phyloP scores from a whole-genome alignment of 2,797 vertebrate genomes.

The Melopsittacus undulatus region DNA sequence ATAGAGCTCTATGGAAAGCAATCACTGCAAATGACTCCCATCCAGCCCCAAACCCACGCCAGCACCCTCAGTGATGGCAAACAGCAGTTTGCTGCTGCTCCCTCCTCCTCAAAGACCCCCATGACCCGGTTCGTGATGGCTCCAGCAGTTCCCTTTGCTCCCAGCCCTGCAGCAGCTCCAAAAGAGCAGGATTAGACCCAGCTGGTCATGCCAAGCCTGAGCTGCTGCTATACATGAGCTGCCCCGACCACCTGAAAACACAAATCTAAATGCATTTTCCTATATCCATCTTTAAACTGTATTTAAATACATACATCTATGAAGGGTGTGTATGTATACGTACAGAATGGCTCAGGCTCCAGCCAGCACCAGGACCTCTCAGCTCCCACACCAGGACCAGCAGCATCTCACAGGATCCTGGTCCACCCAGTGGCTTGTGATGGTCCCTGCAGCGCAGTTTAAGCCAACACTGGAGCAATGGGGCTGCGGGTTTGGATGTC shows the following conservation, averaged over 20 bases:
- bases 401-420: background rate
- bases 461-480: fast-evolving
- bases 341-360: background rate
- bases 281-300: background rate
- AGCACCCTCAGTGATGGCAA: background rate
- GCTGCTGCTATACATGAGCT: fast-evolving
- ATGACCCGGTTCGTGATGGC: fast-evolving
- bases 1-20: background rate
- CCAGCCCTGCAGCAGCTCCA: background rate
- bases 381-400: background rate
- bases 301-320: too few species aligned
- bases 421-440: background rate
- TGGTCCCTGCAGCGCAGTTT: background rate
- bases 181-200: background rate
- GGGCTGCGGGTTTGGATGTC: background rate
- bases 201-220: background rate
- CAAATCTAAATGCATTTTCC: background rate
- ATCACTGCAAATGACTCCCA: background rate
- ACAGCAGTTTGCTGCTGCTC: background rate
- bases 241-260: background rate
- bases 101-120: background rate
- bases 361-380: background rate
- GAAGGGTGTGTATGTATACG: background rate
- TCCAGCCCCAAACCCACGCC: fast-evolving
- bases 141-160: background rate